These are phyloP conservation scores for Steatocranus sp. DNA, from an alignment of 2,797 vertebrate species.

Conservation along the genomic window DNA sequence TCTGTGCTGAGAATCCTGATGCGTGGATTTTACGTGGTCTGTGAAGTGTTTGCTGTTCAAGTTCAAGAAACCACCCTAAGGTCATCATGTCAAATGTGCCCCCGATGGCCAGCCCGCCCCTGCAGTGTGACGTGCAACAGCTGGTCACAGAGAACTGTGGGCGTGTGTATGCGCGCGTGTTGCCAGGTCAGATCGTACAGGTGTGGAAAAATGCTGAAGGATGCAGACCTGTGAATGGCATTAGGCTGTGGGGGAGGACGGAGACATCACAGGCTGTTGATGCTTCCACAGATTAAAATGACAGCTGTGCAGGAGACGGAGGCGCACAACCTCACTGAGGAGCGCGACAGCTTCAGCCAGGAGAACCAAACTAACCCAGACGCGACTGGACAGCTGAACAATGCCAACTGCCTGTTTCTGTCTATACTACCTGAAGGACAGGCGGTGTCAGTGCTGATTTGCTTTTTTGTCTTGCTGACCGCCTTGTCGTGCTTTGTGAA, in stretches of 20 bases:
- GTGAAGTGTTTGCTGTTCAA: background rate
- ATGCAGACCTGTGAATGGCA: background rate
- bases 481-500: constrained; percentile 45
- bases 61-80: background rate
- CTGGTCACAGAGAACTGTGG: background rate
- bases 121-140: background rate
- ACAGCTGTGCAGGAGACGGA: background rate
- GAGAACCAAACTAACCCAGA: background rate
- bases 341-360: background rate
- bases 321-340: background rate
- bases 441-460: background rate
- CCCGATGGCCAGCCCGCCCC: background rate
- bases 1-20: background rate
- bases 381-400: background rate
- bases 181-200: background rate
- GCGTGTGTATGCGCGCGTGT: background rate
- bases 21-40: background rate
- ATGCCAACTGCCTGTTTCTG: constrained; percentile 29
- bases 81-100: background rate
- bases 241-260: background rate
- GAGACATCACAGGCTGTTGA: background rate
- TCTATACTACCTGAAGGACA: constrained; percentile 22
- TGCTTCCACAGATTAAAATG: background rate
- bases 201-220: background rate
- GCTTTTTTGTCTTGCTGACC: constrained; percentile 22